Evolutionary conservation across 1,140 invertebrate genomes (phyloP), one percentile per base, ranked within the genome.

Genomic region (Pseudomyrmex concolor): DNA sequence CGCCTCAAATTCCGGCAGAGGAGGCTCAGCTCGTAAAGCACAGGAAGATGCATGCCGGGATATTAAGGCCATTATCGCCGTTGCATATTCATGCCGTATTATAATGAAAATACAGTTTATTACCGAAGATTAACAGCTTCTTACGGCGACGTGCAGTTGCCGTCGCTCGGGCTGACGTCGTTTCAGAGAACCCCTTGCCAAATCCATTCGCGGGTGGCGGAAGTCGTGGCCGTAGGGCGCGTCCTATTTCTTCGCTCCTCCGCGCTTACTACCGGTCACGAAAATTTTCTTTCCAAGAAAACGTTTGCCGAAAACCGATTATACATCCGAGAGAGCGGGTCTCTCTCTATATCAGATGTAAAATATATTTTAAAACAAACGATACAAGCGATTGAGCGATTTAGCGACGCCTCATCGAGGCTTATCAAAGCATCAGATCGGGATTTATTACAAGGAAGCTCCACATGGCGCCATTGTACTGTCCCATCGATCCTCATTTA

Each of bases 71-170:
- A 94, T 94, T 94, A 94, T 94, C 92, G 93, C 92, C 93, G 93
- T 94, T 94, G 94, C 94, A 94, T 94, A 94, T 94, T 94, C 94
- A 94, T 94, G 93, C 91, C 91, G 94, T 94, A 94, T 94, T 94
- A 94, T 94, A 94, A 94, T 94, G 94, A 94, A 94, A 94, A 94
- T 94, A 94, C 94, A 94, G 93, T 94, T 94, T 94, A 94, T 94
- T 94, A 94, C 93, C 92, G 91, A 94, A 94, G 94, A 94, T 94
- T 94, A 94, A 94, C 94, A 94, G 94, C 93, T 94, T 94, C 93
- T 94, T 94, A 94, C 92, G 90, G 88, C 90, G 90, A 92, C 90
- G 92, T 91, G 91, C 89, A 91, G 92, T 90, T 91, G 91, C 91
- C 86, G 86, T 86, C 86, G 88, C 73, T 71, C 74, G 82, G 66